Base-by-base conservation (phyloP, 2,113 vertebrate species). In the Alethe castanea region DNA sequence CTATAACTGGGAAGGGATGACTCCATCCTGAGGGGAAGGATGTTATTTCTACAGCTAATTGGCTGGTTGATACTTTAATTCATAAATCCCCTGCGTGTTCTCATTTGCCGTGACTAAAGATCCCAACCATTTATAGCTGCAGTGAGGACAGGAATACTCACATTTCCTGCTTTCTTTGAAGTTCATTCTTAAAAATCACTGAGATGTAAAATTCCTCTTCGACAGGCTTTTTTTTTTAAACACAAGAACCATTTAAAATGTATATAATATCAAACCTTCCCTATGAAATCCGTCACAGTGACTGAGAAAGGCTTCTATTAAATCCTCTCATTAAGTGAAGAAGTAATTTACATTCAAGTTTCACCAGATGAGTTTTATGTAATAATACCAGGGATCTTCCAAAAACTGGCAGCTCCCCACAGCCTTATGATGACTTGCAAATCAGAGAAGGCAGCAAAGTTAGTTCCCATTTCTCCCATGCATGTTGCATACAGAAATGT, bases 41-140 rank as follows among this genome's bases (percentile, higher is more conserved):
- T 96, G 94, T 93, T 96, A 96, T 98, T 98, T 98, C 97, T 77
- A 5, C 77, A 91, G 92, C 95, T 98, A 98, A 98, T 98, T 98
- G 97, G 96, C 94, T 97, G 96, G 73, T 91, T 98, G 97, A 96
- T 97, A 96, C 94, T 92, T 97, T 95, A 97, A 97, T 97, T 93
- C 50, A 85, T 94, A 92, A 96, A 96, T 97, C 92, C 36, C 10
- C 47, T 13, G 64, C 92, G 87, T 94, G 57, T 56, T 95, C 97
- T 97, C 97, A 95, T 97, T 97, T 97, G 94, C 97, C 62, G 66
- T 19, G 86, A 96, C 81, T 97, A 86, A 97, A 91, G 90, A 97
- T 95, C 93, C 88, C 90, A 81, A 87, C 78, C 89, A 94, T 96
- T 97, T 97, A 96, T 88, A 95, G 93, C 80, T 8, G n/a, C 69